Evolutionary conservation across 2,113 vertebrate species (phyloP), one percentile per base, ranked within the genome.

Genomic region (Platichthys stellatus): DNA sequence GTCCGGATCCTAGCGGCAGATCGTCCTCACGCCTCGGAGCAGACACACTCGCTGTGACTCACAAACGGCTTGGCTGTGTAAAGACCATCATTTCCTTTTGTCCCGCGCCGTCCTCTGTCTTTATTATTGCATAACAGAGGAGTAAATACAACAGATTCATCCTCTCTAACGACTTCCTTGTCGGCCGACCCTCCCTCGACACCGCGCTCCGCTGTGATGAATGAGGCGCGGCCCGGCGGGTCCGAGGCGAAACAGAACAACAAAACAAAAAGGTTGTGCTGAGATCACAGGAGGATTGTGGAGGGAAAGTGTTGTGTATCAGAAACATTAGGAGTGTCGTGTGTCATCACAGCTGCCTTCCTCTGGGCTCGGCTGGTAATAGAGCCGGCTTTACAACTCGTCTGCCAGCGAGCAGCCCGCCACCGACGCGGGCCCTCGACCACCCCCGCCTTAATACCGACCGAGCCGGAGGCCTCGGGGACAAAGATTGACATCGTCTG

Each of bases 401-500:
- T 93, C 93, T 95, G 93, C 90, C 80, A 84, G 90, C 94, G 91
- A 93, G 93, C 93, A 85, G 82, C 20, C 84, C 80, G 53, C 84
- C 91, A 80, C 89, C 93, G 92, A 65, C 92, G 90, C 97, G 96
- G 95, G 94, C 95, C 94, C 96, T 97, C 94, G 89, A 97, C 92
- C 92, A 26, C 43, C 91, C 92, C 94, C 83, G 85, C 94, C 95
- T 94, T 96, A 96, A 96, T 95, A 91, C 95, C 94, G 18, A 45
- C 59, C 57, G 15, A 23, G 21, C 26, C 38, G 93, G 92, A 90
- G 28, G 93, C 95, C 95, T 94, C 95, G 94, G 94, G 89, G 93
- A 92, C 94, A 94, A 96, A 81, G 96, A 96, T 96, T 96, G 97
- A 96, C 96, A 95, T 87, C 94, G 94, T 94, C 95, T 96, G 92